A percentile compares a stretch with the other conserved stretches of the same genome.
phyloP scores from a whole-genome alignment of 2,888 invertebrate genomes.

The Netelia melanura region DNA sequence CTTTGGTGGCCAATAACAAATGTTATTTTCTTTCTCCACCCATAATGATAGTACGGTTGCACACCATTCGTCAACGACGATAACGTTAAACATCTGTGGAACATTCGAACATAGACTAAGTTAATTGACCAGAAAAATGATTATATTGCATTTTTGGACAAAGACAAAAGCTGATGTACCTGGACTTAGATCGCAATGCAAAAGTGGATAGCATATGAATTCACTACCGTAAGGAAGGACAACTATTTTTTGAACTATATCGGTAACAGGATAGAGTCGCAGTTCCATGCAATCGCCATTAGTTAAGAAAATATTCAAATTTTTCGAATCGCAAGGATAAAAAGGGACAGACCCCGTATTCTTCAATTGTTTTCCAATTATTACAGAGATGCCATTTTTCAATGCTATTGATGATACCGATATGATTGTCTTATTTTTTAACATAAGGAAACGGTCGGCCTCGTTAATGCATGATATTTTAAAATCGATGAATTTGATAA shows the following conservation, averaged over 20 bases:
- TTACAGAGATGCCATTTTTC: slow-evolving; percentile 8
- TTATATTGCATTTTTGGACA: not conserved
- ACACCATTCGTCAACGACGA: slow-evolving; percentile 1
- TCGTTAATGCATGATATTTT: no score
- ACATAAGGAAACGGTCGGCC: not conserved
- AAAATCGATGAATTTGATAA: no score
- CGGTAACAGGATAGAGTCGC: slow-evolving; percentile 7
- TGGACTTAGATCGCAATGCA: slow-evolving; percentile 17
- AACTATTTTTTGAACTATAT: slow-evolving; percentile 8
- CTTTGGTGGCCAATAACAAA: slow-evolving; percentile 21
- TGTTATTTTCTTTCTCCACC: slow-evolving; percentile 22
- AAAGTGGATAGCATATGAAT: slow-evolving; percentile 20
- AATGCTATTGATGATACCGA: slow-evolving; percentile 18
- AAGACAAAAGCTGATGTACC: slow-evolving; percentile 20
- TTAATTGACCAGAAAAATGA: not conserved
- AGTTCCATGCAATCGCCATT: slow-evolving; percentile 25
- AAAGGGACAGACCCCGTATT: not conserved
- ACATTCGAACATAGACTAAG: not conserved
- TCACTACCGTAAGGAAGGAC: slow-evolving; percentile 11
- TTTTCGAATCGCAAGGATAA: slow-evolving; percentile 19
- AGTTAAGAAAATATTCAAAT: slow-evolving; percentile 22
- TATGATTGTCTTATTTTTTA: slow-evolving; percentile 15
- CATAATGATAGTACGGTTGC: not conserved
- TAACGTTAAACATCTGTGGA: slow-evolving; percentile 21
- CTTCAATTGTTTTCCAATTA: slow-evolving; percentile 21